Evolutionary conservation across 2,888 invertebrate genomes (phyloP), one percentile per base, ranked within the genome.

Genomic region (Amblyteles armatorius): DNA sequence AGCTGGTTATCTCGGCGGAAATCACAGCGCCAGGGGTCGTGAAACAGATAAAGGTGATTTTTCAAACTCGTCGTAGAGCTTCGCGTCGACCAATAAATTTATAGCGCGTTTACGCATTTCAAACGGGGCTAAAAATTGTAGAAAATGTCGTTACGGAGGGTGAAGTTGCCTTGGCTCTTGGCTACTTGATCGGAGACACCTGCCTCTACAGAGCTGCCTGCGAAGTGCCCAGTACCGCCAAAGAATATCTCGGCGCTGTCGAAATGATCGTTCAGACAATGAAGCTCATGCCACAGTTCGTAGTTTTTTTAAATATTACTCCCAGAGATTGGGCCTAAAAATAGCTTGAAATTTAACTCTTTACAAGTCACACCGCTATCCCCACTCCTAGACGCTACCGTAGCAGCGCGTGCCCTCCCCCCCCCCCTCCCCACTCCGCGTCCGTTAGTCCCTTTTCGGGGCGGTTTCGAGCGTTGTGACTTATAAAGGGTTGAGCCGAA

Each of bases 161-260:
- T 44, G 98, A 98, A 92, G 95, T 97, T 40, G 94, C 96, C 81
- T 93, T 97, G 83, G 96, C 96, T 90, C 93, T 97, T 85, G 96
- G 96, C 90, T 97, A 96, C 93, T 93, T 97, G 65, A 95, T 96
- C 78, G 96, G 96, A 57, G 95, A 96, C 90, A 95, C 96, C 60
- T 98, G 98, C 91, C 94, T 98, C 44, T 96, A 97, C 92, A 95
- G 96, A 72, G 95, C 97, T 2, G 96, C 97, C 9, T 98, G 98
- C 90, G 96, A 96, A 90, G 95, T 96, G 87, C 97, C 97, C 0
- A 94, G 95, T 65, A 96, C 96, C 82, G 97, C 97, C 9, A 95
- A 95, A 79, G 95, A 97, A 86, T 98, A 98, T 93, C 95, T 96
- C 1, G 96, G 96, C 1, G 98, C 97, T 0, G 97, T 96, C n/a